phyloP scores from a whole-genome alignment of 2,113 vertebrate species.

The Pseudopodoces humilis region DNA sequence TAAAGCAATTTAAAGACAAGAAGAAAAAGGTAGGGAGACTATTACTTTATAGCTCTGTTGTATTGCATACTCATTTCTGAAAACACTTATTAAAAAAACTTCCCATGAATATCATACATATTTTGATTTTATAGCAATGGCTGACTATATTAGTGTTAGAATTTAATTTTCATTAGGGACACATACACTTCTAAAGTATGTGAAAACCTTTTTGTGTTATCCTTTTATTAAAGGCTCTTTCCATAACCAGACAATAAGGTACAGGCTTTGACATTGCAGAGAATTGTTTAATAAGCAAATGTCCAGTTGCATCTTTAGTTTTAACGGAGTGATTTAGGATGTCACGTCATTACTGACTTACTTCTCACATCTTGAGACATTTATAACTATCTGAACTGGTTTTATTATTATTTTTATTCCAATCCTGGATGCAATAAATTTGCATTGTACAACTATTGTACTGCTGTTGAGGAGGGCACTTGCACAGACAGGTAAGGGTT shows the following conservation, averaged over 20 bases:
- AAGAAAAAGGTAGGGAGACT: conserved; percentile 88
- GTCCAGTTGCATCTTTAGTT: background rate
- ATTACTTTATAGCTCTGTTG: background rate
- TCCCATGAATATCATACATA: background rate
- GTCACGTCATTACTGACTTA: background rate
- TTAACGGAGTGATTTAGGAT: background rate
- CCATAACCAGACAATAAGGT: background rate
- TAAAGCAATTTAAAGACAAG: conserved; percentile 97
- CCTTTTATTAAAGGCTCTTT: background rate
- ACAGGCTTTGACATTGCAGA: background rate
- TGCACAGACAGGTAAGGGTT: background rate
- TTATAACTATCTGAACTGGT: background rate
- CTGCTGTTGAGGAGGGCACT: background rate
- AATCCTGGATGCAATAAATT: background rate
- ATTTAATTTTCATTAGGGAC: background rate
- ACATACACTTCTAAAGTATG: background rate
- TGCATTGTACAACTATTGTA: background rate
- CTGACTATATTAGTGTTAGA: background rate
- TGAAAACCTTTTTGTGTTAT: background rate
- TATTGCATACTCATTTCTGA: background rate
- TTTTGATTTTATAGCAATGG: background rate
- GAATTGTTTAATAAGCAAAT: background rate
- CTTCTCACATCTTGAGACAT: background rate
- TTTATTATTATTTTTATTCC: background rate
- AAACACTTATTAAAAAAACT: background rate